Conservation (phyloP, 1,140 invertebrate species). For the Capitella teleta region DNA sequence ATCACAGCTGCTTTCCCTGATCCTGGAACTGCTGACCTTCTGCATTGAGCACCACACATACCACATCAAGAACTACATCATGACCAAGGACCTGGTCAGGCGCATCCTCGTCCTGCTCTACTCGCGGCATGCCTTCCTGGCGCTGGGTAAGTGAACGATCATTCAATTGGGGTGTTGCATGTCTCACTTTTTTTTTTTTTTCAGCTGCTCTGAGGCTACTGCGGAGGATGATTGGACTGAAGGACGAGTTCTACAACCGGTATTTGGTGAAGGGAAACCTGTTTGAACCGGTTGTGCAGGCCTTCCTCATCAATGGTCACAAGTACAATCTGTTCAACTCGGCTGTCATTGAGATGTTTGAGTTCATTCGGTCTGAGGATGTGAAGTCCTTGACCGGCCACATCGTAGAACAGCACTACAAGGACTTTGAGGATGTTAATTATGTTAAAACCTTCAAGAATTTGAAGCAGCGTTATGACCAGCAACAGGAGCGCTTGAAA, state of each 20-base stretch:
- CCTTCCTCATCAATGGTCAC: conserved; percentile 90
- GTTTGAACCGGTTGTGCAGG: conserved; percentile 90
- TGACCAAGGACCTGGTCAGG: conserved; percentile 90
- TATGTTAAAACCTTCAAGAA: conserved; percentile 96
- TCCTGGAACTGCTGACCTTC: conserved; percentile 92
- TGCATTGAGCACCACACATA: conserved; percentile 99
- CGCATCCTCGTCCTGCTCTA: conserved; percentile 92
- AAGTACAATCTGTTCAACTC: conserved; percentile 98
- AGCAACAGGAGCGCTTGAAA: conserved; percentile 64
- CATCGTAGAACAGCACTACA: conserved; percentile 88
- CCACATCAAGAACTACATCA: conserved; percentile 95
- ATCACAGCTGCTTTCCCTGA: conserved; percentile 84
- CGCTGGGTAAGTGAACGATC: conserved; percentile 58
- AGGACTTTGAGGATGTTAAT: conserved; percentile 81
- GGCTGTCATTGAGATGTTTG: conserved; percentile 97
- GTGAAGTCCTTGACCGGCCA: conserved; percentile 89
- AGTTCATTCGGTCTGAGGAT: conserved; percentile 84
- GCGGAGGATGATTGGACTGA: conserved; percentile 90
- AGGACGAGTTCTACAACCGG: conserved; percentile 96
- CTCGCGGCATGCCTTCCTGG: conserved; percentile 94
- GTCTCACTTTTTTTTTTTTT: conserved; percentile 12
- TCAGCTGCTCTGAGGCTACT: conserved; percentile 82
- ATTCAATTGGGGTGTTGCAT: background rate
- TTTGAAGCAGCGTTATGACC: conserved; percentile 80
- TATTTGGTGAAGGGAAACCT: conserved; percentile 93